Evolutionary conservation across 2,797 vertebrate species (phyloP).

Genomic region (Babyrousa celebensis): DNA sequence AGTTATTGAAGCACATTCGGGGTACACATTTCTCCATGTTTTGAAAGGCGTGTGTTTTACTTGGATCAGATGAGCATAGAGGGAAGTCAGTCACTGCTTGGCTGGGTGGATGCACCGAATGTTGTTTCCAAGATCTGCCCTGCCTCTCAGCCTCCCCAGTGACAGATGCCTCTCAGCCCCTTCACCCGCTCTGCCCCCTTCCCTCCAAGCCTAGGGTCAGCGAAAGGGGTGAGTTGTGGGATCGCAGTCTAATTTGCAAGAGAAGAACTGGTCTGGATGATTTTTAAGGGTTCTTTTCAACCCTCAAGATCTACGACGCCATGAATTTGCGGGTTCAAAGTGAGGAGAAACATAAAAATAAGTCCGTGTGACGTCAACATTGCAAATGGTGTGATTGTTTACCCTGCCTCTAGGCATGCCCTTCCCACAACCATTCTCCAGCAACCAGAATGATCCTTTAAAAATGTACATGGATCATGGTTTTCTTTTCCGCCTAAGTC

Average conservation of each 20-base stretch:
- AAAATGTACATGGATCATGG: neutral
- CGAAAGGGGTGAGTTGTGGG: neutral
- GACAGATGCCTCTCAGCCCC: neutral
- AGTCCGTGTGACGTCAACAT: neutral
- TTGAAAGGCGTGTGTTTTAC: conserved; percentile 74
- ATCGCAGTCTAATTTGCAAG: neutral
- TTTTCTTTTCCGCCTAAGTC: neutral
- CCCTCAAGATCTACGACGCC: neutral
- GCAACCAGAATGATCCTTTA: neutral
- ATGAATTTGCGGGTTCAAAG: neutral
- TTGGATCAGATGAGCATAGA: conserved; percentile 57
- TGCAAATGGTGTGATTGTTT: neutral
- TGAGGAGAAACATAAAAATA: neutral
- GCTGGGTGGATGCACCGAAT: conserved; percentile 11
- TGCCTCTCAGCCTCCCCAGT: neutral
- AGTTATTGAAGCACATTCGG: conserved; percentile 68
- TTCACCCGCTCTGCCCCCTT: neutral
- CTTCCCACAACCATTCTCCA: neutral
- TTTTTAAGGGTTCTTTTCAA: conserved; percentile 9
- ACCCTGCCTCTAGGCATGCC: neutral
- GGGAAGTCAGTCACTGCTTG: conserved; percentile 36
- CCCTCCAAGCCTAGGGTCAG: neutral
- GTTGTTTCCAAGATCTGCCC: conserved; percentile 16
- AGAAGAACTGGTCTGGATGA: neutral
- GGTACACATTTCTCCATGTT: conserved; percentile 65